Conservation (phyloP, 2,888 invertebrate genomes). For the Spisula subtruncata region DNA sequence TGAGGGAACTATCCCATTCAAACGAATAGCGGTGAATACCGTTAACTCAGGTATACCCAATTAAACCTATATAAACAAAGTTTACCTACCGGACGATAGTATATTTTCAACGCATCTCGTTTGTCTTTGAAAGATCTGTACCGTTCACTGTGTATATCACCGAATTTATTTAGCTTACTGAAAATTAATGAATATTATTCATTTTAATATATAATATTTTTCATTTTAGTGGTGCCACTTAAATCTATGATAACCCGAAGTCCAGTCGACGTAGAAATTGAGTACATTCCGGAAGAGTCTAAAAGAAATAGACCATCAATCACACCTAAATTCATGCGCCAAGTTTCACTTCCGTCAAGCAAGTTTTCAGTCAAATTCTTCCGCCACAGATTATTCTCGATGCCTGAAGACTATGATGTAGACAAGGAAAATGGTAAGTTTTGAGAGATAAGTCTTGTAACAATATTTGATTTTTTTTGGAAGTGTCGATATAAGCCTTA, state of each 20-base stretch:
- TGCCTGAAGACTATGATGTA: conserved; percentile 49
- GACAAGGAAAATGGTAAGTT: conserved; percentile 47
- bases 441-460: too few species aligned
- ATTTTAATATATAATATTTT: background rate
- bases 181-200: background rate
- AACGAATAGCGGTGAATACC: too few species aligned
- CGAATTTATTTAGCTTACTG: too few species aligned
- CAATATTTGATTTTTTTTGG: too few species aligned
- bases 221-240: conserved; percentile 78
- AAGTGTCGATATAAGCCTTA: too few species aligned
- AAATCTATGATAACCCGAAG: conserved; percentile 74
- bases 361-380: conserved; percentile 44
- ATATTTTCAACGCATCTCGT: too few species aligned
- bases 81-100: too few species aligned
- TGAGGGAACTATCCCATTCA: too few species aligned
- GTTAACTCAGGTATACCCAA: too few species aligned
- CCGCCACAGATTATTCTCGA: conserved; percentile 58
- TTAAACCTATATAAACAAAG: too few species aligned
- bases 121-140: too few species aligned
- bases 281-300: conserved; percentile 73
- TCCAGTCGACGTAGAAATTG: conserved; percentile 77
- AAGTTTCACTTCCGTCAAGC: conserved; percentile 69
- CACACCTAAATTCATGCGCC: conserved; percentile 57
- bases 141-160: too few species aligned
- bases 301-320: conserved; percentile 39